Conservation (phyloP, 2,888 invertebrate genomes). For the Brenthis hecate region DNA sequence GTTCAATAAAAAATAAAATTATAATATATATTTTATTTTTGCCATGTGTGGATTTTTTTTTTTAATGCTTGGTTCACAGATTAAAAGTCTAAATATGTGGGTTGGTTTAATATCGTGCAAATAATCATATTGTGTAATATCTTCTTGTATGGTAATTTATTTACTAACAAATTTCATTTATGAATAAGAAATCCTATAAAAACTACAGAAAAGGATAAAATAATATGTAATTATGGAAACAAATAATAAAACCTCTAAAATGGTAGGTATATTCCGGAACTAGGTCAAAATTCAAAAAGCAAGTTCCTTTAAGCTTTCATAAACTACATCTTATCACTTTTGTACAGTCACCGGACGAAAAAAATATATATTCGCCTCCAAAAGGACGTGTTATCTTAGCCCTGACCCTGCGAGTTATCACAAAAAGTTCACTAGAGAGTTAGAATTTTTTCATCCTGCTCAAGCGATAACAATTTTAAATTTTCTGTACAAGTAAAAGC, state of each 20-base stretch:
- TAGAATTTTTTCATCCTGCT: slow-evolving; percentile 40
- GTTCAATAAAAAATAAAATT: no score
- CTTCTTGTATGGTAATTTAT: no score
- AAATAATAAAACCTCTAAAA: background rate
- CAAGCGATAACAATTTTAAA: slow-evolving; percentile 42
- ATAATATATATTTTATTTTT: no score
- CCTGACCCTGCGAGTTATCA: slow-evolving; percentile 48
- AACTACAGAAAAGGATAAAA: background rate
- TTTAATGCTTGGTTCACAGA: no score
- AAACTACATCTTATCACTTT: slow-evolving; percentile 35
- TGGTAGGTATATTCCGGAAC: background rate
- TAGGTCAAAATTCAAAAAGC: background rate
- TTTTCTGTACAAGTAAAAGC: slow-evolving; percentile 4
- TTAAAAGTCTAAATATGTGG: no score
- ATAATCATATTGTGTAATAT: no score
- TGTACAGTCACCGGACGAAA: slow-evolving; percentile 38
- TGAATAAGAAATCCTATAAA: background rate
- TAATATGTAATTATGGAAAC: background rate
- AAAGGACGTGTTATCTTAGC: slow-evolving; percentile 46
- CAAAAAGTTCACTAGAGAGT: slow-evolving; percentile 43
- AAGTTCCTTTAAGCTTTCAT: slow-evolving; percentile 7
- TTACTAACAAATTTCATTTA: no score
- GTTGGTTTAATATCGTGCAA: no score
- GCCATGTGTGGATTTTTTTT: no score
- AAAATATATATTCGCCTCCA: slow-evolving; percentile 37